Evolutionary conservation across 2,113 vertebrate species (phyloP).

Genomic region (Chaenogobius annularis): DNA sequence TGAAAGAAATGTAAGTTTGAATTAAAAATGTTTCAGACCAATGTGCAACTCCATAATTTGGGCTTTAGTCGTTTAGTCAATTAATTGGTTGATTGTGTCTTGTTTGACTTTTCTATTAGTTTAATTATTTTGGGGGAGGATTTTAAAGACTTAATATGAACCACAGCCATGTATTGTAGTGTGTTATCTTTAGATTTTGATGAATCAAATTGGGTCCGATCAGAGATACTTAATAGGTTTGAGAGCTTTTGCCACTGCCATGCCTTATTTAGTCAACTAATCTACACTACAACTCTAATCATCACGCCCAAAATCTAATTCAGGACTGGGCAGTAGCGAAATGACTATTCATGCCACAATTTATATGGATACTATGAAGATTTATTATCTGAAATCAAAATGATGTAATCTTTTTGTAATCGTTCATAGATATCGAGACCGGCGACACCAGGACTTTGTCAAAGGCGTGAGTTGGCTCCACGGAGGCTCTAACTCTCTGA

Average conservation of each 20-base stretch:
- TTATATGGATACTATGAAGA: not conserved
- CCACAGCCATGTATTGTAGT: too few species aligned
- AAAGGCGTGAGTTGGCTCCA: constrained; percentile 88
- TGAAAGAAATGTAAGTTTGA: constrained; percentile 86
- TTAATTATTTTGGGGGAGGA: too few species aligned
- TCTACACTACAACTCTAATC: not conserved
- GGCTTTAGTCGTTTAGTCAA: too few species aligned
- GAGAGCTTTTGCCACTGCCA: too few species aligned
- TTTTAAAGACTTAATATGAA: too few species aligned
- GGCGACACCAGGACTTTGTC: constrained; percentile 89
- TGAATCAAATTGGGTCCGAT: too few species aligned
- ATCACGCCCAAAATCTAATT: not conserved
- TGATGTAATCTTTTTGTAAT: not conserved
- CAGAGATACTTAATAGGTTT: too few species aligned
- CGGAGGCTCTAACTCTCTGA: constrained; percentile 80
- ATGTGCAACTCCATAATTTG: too few species aligned
- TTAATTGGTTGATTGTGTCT: too few species aligned
- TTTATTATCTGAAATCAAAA: not conserved
- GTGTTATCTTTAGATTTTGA: too few species aligned
- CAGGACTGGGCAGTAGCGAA: not conserved
- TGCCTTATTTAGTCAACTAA: too few species aligned
- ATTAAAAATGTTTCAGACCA: not conserved
- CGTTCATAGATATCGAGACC: constrained; percentile 80
- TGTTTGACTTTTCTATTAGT: too few species aligned
- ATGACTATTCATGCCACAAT: not conserved